Evolutionary conservation across 2,113 vertebrate species (phyloP), one percentile per base, ranked within the genome.

Genomic region (Lepus timidus): DNA sequence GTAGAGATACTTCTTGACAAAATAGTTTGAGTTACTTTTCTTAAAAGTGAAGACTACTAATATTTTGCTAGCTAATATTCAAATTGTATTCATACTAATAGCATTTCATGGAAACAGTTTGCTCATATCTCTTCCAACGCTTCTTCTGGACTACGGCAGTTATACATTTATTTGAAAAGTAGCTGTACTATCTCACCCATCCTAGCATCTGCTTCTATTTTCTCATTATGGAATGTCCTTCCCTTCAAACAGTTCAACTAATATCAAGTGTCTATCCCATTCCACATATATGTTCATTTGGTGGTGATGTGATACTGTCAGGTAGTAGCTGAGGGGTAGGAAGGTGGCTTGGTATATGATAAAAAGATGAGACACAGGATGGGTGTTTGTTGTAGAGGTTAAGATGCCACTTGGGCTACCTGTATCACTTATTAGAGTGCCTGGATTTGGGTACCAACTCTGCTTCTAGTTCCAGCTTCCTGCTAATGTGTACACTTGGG

Each of bases 11-110:
- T 70, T 85, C 51, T 67, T 65, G 7, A 75, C 33, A 73, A 82
- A 70, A 90, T 90, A 31, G 31, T 67, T 73, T 96, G 51, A 75
- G 10, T 9, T 33, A 64, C n/a, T 95, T 94, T 92, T 88, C 74
- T 88, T 70, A 68, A 88, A 92, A 52, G 79, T 49, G 23, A 87
- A 90, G 55, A 49, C 71, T 88, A 31, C 55, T 93, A 83, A 67
- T 79, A 61, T 90, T 87, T 93, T 78, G 8, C 31, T 55, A 81
- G 16, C 16, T 70, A 87, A 33, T 88, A 70, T 82, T 94, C 13
- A 83, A 33, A 36, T 11, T 58, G 0, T 84, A 33, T 22, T 87
- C 10, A 61, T 76, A 71, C 73, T 75, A 87, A 94, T 78, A 76
- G n/a, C 67, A 55, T 88, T 76, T 74, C 58, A 61, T 64, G 33